Evolutionary conservation across 2,113 vertebrate species (phyloP).

Genomic region (Meriones unguiculatus): DNA sequence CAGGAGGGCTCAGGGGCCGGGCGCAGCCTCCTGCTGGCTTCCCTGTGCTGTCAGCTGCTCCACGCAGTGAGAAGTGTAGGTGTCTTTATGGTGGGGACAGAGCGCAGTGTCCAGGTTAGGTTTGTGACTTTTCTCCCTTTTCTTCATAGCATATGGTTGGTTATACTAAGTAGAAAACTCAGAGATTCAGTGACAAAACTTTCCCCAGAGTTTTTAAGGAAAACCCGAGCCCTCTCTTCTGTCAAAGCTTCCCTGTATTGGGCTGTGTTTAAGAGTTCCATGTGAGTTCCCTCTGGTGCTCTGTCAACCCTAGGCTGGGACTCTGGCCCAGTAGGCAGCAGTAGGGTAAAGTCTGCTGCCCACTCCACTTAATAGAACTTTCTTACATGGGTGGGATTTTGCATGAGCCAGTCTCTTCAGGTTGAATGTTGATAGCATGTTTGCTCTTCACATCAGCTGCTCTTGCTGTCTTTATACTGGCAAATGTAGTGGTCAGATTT

Average conservation of each 20-base stretch:
- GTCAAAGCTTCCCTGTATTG: neutral
- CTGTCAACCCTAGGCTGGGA: neutral
- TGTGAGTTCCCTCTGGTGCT: neutral
- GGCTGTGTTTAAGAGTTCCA: slow-evolving; percentile 10
- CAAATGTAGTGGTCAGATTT: neutral
- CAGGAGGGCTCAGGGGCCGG: neutral
- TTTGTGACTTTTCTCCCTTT: neutral
- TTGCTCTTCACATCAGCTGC: neutral
- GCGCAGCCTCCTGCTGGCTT: neutral
- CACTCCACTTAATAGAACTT: neutral
- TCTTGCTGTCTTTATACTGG: neutral
- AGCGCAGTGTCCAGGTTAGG: neutral
- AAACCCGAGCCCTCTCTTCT: neutral
- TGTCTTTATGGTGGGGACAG: neutral
- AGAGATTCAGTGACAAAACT: neutral
- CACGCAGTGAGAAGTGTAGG: neutral
- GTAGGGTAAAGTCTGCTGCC: neutral
- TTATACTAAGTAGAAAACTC: neutral
- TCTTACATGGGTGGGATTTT: neutral
- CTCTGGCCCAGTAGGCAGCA: neutral
- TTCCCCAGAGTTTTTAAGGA: neutral
- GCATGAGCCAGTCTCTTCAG: neutral
- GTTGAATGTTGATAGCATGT: neutral
- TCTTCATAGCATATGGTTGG: neutral
- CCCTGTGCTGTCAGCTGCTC: neutral